Evolutionary conservation across 2,113 vertebrate genomes (phyloP).

Genomic region (Aphyosemion australe): DNA sequence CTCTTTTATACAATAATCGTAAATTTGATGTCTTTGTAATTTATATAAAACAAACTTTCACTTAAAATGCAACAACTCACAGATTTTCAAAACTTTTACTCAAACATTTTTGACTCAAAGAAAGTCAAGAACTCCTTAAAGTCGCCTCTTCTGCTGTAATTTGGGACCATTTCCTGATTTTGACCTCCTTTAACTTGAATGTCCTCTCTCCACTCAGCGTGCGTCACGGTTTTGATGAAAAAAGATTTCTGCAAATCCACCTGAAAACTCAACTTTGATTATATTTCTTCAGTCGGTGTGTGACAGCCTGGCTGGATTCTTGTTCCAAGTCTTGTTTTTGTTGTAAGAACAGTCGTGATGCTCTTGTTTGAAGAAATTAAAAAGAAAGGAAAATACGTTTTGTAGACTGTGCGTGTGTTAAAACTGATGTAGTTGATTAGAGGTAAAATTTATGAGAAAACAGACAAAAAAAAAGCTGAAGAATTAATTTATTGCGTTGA

Average conservation of each 20-base stretch:
- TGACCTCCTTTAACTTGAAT: constrained; percentile 2
- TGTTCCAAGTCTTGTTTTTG: constrained; percentile 18
- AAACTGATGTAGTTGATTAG: too few relatives aligned
- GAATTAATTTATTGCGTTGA: neutral
- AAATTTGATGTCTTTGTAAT: too few relatives aligned
- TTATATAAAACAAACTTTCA: too few relatives aligned
- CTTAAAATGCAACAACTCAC: too few relatives aligned
- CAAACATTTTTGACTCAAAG: too few relatives aligned
- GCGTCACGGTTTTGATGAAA: constrained; percentile 70
- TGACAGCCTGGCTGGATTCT: constrained; percentile 15
- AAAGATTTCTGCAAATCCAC: constrained; percentile 69
- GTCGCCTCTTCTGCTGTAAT: neutral
- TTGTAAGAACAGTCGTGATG: neutral
- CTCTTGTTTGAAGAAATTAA: neutral
- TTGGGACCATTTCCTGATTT: constrained; percentile 28
- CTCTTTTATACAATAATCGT: too few relatives aligned
- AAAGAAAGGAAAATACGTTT: neutral
- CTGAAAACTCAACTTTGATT: constrained; percentile 70
- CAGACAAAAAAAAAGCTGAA: too few relatives aligned
- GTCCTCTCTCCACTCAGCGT: constrained; percentile 19
- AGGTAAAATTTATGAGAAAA: too few relatives aligned
- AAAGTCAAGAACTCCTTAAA: neutral
- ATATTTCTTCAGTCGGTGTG: constrained; percentile 26
- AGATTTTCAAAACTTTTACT: too few relatives aligned
- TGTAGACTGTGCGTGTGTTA: too few relatives aligned